Evolutionary conservation across 1,140 invertebrate species (phyloP).

Genomic region (Trichogramma pretiosum): DNA sequence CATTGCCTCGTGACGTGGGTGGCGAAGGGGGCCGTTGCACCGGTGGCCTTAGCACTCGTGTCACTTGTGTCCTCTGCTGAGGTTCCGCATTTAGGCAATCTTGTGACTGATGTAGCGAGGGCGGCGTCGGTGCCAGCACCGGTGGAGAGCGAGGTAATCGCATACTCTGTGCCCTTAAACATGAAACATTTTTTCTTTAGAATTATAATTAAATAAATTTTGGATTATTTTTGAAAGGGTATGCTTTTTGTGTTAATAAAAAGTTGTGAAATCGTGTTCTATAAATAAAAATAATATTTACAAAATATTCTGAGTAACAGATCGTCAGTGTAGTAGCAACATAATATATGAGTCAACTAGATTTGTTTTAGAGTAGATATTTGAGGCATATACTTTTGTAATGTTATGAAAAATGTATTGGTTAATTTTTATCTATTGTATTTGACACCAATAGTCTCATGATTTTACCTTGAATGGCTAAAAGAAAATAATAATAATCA

Average conservation of each 20-base stretch:
- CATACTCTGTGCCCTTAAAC: slow-evolving; percentile 47
- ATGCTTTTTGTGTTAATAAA: neutral
- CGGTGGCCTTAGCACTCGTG: slow-evolving; percentile 36
- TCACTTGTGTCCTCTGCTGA: slow-evolving; percentile 27
- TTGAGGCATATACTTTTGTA: no score
- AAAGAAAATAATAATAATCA: no score
- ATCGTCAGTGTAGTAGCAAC: no score
- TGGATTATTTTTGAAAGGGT: neutral
- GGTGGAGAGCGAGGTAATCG: slow-evolving; percentile 45
- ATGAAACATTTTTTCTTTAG: neutral
- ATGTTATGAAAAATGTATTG: neutral
- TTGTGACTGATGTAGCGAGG: slow-evolving; percentile 47
- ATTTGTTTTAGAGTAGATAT: no score
- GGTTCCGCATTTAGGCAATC: slow-evolving; percentile 40
- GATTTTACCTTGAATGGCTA: neutral
- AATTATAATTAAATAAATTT: neutral
- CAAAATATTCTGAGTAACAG: no score
- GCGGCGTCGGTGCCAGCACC: slow-evolving; percentile 34
- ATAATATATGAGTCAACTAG: no score
- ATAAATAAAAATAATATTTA: no score
- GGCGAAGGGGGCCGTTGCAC: slow-evolving; percentile 41
- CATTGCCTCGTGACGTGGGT: slow-evolving; percentile 28
- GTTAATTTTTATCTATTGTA: neutral
- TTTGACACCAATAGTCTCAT: neutral
- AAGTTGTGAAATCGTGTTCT: no score